These are phyloP conservation scores for Actenoides lindsayi DNA, from an alignment of 2,113 vertebrate genomes.

Conservation along the genomic window DNA sequence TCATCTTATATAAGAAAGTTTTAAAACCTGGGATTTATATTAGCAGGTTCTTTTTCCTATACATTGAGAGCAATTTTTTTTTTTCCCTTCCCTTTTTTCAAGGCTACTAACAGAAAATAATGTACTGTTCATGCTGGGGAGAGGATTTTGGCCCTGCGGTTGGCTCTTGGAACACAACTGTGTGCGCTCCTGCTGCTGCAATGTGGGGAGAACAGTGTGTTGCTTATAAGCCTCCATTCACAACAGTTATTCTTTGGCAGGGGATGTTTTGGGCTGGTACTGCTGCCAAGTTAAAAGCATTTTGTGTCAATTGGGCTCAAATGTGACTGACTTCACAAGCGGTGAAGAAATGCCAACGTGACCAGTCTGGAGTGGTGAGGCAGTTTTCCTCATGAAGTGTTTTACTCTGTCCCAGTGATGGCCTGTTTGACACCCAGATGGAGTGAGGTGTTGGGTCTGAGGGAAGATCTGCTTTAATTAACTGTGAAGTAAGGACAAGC, in stretches of 20 bases:
- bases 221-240: background rate
- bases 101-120: background rate
- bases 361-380: background rate
- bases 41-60: background rate
- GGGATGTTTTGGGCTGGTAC: background rate
- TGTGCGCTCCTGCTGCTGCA: background rate
- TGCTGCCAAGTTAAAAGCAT: background rate
- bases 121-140: background rate
- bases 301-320: background rate
- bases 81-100: background rate
- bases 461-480: background rate
- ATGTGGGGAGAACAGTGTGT: too few relatives aligned
- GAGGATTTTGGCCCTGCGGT: background rate
- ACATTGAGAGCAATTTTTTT: background rate
- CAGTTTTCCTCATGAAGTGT: background rate
- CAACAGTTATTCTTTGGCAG: background rate
- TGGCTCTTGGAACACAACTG: background rate
- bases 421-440: background rate
- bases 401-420: too few relatives aligned
- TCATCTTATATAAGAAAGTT: background rate
- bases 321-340: background rate
- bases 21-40: background rate
- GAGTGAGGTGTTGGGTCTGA: rapidly evolving
- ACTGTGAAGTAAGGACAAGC: background rate
- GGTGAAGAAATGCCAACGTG: background rate